Conservation (phyloP, 2,888 invertebrate genomes). For the Eueremaeus valkanovi region DNA sequence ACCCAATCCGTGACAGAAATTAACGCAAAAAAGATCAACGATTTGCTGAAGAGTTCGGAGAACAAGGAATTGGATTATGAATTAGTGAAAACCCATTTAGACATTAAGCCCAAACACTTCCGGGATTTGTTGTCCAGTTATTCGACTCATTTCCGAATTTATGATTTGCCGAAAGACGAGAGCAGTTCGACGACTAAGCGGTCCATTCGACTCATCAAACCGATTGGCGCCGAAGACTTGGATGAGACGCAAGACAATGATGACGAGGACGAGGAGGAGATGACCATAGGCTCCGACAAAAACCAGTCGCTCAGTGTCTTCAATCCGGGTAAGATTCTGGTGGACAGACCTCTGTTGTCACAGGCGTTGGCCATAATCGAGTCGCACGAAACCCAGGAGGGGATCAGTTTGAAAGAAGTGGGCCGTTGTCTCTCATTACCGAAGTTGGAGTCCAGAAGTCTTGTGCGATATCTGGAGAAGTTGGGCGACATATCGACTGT, state of each 20-base stretch:
- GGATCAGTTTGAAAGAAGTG: constrained; percentile 56
- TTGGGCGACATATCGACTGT: constrained; percentile 55
- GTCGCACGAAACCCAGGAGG: constrained; percentile 55
- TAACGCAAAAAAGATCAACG: constrained; percentile 59
- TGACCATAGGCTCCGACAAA: background rate
- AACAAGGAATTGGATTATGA: constrained; percentile 57
- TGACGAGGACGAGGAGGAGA: constrained; percentile 38
- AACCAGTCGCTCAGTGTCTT: background rate
- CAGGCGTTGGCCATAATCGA: constrained; percentile 59
- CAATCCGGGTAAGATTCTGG: constrained; percentile 35
- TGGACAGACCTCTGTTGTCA: constrained; percentile 53
- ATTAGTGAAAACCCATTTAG: constrained; percentile 57
- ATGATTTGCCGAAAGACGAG: constrained; percentile 53
- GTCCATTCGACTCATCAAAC: constrained; percentile 41
- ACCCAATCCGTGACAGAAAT: constrained; percentile 58
- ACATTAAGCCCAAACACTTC: constrained; percentile 52
- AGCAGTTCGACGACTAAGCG: background rate
- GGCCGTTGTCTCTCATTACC: constrained; percentile 48
- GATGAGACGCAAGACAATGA: constrained; percentile 20
- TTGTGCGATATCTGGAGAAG: constrained; percentile 55
- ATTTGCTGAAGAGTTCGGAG: constrained; percentile 58
- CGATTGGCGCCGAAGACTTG: constrained; percentile 5
- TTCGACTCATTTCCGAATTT: constrained; percentile 57
- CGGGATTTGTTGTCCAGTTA: constrained; percentile 49
- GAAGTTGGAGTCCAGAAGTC: constrained; percentile 49